Evolutionary conservation across 2,113 vertebrate species (phyloP).

Genomic region (Apaloderma vittatum): DNA sequence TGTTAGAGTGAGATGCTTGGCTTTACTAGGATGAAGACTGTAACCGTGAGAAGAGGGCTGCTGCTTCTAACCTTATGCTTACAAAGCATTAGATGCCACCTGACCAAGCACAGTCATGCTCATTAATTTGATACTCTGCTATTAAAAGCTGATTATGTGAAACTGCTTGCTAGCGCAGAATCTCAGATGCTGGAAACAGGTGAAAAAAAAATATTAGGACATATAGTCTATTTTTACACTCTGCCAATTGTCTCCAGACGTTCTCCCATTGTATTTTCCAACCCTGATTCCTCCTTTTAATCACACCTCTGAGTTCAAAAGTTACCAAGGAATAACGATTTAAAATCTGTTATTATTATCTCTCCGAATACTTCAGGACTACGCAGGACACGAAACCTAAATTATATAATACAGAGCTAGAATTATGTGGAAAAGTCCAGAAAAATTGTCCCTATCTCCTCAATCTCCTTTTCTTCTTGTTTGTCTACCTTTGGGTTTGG

Average conservation of each 20-base stretch:
- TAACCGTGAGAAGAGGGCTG: not conserved
- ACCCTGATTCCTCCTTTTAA: not conserved
- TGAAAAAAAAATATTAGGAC: not conserved
- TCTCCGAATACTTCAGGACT: not conserved
- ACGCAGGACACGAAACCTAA: not conserved
- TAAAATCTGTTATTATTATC: not conserved
- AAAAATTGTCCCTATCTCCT: not conserved
- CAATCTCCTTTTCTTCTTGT: not conserved
- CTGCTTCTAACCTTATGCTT: not conserved
- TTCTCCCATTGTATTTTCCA: conserved; percentile 1
- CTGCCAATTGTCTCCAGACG: conserved; percentile 37
- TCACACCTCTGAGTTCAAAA: not conserved
- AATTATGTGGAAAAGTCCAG: not conserved
- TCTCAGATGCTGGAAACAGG: not conserved
- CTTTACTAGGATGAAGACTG: not conserved
- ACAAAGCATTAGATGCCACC: rapidly evolving
- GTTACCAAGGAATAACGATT: not conserved
- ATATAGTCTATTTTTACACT: not conserved
- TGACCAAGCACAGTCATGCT: not conserved
- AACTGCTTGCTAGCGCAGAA: not conserved
- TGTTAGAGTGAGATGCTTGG: too few relatives aligned
- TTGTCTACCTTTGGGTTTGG: not conserved
- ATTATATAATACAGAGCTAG: not conserved
- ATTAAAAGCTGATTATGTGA: conserved; percentile 12
- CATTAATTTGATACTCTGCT: not conserved